A percentile compares a stretch with the other conserved stretches of the same genome.
Evolutionary conservation across 2,797 vertebrate species (phyloP).

Genomic region (Nothura maculosa): DNA sequence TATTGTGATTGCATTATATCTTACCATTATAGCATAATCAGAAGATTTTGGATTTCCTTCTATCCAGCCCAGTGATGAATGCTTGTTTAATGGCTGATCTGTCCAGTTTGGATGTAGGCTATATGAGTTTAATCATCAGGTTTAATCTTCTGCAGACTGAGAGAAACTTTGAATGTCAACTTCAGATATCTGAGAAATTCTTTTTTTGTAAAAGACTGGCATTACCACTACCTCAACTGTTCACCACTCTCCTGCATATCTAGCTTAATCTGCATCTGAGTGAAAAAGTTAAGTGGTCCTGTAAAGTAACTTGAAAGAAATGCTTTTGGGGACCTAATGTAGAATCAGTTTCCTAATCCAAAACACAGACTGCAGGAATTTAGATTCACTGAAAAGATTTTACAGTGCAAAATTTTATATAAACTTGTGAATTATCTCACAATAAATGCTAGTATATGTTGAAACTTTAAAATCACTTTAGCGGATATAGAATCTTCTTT

Average conservation of each 20-base stretch:
- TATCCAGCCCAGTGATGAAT: neutral
- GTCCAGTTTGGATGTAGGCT: neutral
- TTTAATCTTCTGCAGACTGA: neutral
- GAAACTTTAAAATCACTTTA: neutral
- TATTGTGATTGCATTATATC: neutral
- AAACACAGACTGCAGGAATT: neutral
- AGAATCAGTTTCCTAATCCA: neutral
- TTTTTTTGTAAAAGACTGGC: neutral
- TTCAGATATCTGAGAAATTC: neutral
- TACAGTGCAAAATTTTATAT: neutral
- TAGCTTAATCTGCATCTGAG: neutral
- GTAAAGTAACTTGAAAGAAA: neutral
- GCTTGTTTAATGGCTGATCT: accelerated
- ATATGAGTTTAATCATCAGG: neutral
- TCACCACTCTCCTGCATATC: neutral
- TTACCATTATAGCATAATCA: neutral
- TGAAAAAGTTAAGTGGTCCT: neutral
- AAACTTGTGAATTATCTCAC: neutral
- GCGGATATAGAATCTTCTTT: neutral
- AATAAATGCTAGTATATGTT: neutral
- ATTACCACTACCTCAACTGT: neutral
- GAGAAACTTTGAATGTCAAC: neutral
- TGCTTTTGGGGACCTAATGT: neutral
- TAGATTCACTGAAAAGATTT: neutral
- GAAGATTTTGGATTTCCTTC: neutral